Conservation (phyloP, 2,797 vertebrate genomes). For the Tympanoctomys barrerae region DNA sequence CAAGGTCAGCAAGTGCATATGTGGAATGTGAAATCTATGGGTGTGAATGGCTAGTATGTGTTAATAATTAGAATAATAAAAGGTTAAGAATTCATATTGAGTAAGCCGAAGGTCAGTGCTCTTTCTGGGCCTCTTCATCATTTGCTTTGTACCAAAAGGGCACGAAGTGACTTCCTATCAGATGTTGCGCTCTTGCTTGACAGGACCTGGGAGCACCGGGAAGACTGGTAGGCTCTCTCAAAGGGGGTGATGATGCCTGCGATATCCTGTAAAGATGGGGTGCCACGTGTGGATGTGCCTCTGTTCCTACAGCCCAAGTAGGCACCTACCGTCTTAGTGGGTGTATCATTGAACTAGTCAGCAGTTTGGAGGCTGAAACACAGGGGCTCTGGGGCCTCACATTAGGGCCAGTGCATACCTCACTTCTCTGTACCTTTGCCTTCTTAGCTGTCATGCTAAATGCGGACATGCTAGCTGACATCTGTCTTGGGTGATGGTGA, state of each 20-base stretch:
- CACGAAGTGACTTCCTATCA: neutral
- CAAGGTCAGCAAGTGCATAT: too few relatives aligned
- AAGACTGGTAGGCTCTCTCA: neutral
- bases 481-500: neutral
- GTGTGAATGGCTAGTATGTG: neutral
- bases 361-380: neutral
- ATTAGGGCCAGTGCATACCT: neutral
- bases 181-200: neutral
- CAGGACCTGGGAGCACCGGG: neutral
- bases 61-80: too few relatives aligned
- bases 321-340: too few relatives aligned
- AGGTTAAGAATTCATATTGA: neutral
- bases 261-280: neutral
- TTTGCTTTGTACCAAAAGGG: conserved; percentile 14
- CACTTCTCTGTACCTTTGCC: conserved; percentile 11
- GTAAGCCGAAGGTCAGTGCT: neutral
- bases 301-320: neutral
- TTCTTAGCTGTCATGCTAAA: conserved; percentile 4
- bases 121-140: neutral
- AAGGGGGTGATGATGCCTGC: neutral
- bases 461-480: neutral
- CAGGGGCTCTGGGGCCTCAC: neutral
- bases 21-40: too few relatives aligned
- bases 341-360: neutral
- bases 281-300: neutral